Evolutionary conservation across 2,797 vertebrate species (phyloP).

Genomic region (Parauchenoglanis punctatus): DNA sequence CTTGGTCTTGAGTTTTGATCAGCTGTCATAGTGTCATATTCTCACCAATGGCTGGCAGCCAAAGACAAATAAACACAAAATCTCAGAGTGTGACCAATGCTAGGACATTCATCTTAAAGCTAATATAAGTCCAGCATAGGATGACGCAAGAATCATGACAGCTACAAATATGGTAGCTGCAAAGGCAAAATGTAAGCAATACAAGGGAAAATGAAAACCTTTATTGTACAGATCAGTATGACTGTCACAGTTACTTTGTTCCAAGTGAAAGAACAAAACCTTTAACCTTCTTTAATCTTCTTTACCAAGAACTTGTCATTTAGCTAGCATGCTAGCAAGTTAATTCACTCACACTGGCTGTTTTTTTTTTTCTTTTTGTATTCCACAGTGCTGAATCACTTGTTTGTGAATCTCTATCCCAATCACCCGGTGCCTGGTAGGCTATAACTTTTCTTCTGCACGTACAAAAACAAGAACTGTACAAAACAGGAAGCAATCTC

Average conservation of each 20-base stretch:
- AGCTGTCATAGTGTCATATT: neutral
- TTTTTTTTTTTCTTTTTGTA: neutral
- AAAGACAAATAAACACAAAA: neutral
- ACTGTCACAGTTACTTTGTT: neutral
- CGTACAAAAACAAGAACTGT: neutral
- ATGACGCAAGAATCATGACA: neutral
- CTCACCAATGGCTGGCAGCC: neutral
- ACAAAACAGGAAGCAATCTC: constrained; percentile 1
- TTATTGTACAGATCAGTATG: neutral
- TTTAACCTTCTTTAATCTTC: neutral
- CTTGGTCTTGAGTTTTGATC: neutral
- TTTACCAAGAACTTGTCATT: neutral
- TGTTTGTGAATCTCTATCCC: neutral
- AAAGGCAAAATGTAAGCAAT: neutral
- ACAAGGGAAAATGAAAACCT: neutral
- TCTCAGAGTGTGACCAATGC: neutral
- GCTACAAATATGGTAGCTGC: neutral
- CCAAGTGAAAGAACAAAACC: neutral
- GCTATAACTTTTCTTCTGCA: neutral
- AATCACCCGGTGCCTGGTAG: neutral
- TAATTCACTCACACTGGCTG: neutral
- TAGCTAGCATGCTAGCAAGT: neutral
- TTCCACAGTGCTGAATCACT: neutral
- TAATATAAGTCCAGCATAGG: neutral
- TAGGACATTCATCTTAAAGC: neutral